A percentile compares a stretch with the other conserved stretches of the same genome.
These are phyloP conservation scores for Psammodynastes pulverulentus DNA, from an alignment of 2,113 vertebrate genomes.

Conservation along the genomic window DNA sequence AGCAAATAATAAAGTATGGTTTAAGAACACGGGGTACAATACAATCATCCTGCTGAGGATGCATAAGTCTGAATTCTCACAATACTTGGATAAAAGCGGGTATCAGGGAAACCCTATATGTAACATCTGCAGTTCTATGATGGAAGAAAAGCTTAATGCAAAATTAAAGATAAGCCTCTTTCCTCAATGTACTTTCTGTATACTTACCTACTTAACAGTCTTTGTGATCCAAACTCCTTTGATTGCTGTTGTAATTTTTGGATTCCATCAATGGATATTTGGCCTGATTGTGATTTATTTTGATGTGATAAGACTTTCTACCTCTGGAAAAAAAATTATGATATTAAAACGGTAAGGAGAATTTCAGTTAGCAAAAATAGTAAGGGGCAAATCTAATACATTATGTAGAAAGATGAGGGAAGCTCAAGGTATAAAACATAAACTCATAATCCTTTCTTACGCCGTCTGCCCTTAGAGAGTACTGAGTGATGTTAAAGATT, in stretches of 20 bases:
- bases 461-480: conserved; percentile 31
- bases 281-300: neutral
- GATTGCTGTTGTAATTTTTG: conserved; percentile 12
- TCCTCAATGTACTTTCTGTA: neutral
- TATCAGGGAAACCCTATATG: neutral
- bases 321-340: neutral
- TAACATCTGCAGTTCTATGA: neutral
- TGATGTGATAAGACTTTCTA: conserved; percentile 24
- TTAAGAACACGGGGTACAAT: neutral
- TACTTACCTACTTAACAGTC: neutral
- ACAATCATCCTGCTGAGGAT: neutral
- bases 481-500: conserved; percentile 36
- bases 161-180: neutral
- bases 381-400: conserved; percentile 42
- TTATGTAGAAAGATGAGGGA: conserved; percentile 30
- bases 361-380: conserved; percentile 37
- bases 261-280: neutral
- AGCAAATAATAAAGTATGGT: neutral
- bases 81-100: neutral
- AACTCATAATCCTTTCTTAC: conserved; percentile 39
- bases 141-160: neutral
- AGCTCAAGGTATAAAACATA: conserved; percentile 39
- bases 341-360: neutral
- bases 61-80: neutral
- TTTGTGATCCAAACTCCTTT: neutral